Base-by-base conservation (phyloP, 1,140 invertebrate species). In the Globodera ellingtonae region DNA sequence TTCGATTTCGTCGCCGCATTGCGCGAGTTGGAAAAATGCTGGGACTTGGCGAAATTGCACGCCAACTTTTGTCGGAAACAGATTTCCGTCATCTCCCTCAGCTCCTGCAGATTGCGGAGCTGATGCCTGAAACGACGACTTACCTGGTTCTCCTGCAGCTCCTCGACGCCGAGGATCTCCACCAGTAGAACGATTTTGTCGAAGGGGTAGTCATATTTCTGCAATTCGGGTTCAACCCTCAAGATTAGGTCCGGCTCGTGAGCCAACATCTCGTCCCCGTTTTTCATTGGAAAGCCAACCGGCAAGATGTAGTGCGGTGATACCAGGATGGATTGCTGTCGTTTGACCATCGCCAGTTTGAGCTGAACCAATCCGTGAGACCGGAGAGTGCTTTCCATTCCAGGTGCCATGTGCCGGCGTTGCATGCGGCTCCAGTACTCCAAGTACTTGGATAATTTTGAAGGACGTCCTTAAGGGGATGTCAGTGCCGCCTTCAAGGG, bases 1-100 rank as follows among this genome's bases (percentile, higher is more conserved):
- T 98, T 97, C 91, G 95, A 99, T 91, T 91, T 98, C 71, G 76
- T 79, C 24, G 79, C 50, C 18, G 73, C 81, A n/a, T 71, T 89
- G n/a, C 70, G 81, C 46, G 73, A 85, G 62, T 83, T 86, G 79
- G 69, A 75, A 9, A 80, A 79, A 59, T 82, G 44, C 74, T 78
- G 6, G 73, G 78, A 50, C 89, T 86, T 80, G 78, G 76, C 72
- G 62, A 82, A 47, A 80, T 89, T 56, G 65, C 56, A 47, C 46
- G 21, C 24, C 46, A 46, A 4, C 73, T 89, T n/a, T 59, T 86
- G 13, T 46, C 35, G 4, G 81, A 86, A n/a, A n/a, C 56, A 72
- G n/a, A 48, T n/a, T 72, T 72, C 21, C 0, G 24, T n/a, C 71
- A 72, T 72, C 7, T 72, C 71, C 35, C 47, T 56, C 4, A 72